Base-by-base conservation (phyloP, 2,888 invertebrate species). In the Diogma glabrata region DNA sequence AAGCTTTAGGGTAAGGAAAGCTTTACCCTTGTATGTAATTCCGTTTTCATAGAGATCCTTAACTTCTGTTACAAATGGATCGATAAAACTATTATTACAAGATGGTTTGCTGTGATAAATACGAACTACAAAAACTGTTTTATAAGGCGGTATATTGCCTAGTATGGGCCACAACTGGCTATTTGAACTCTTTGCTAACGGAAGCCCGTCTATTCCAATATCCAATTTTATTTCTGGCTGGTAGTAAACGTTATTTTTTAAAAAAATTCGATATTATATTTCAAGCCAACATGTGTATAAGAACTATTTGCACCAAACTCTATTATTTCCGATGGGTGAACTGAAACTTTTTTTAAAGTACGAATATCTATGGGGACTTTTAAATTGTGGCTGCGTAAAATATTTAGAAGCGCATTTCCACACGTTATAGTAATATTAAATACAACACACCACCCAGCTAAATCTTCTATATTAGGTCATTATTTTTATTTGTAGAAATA, bases 401-500 rank as follows among this genome's bases (percentile, higher is more conserved):
- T 33, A 33, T 33, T 33, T 33, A 33, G 16, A 33, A 33, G 5
- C 5, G 33, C 3, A 33, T 33, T 33, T 33, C 33, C 33, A 33
- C 33, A 33, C 33, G 33, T 3, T 16, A 33, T 16, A 14, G 33
- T 33, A 33, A 33, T 33, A 4, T 33, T 33, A 33, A 33, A 33
- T 14, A 14, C 33, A 33, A 33, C 33, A 7, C 33, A 33, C 33
- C 33, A 33, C n/a, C n/a, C n/a, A 3, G 28, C 28, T 28, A 28
- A 28, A 28, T 28, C 28, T 28, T 28, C n/a, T 9, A n/a, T 12
- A 40, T 53, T 30, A 50, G 52, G 47, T 23, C 9, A 14, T 36
- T 28, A 43, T 46, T 47, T 53, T 51, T 20, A 47, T 30, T 46
- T 28, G 20, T 50, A 30, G 30, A 20, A 19, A 50, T 14, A 17